Percentiles rank a stretch among this genome's conserved stretches.
phyloP scores from a whole-genome alignment of 2,888 invertebrate species.

The Leptopilina myrica region DNA sequence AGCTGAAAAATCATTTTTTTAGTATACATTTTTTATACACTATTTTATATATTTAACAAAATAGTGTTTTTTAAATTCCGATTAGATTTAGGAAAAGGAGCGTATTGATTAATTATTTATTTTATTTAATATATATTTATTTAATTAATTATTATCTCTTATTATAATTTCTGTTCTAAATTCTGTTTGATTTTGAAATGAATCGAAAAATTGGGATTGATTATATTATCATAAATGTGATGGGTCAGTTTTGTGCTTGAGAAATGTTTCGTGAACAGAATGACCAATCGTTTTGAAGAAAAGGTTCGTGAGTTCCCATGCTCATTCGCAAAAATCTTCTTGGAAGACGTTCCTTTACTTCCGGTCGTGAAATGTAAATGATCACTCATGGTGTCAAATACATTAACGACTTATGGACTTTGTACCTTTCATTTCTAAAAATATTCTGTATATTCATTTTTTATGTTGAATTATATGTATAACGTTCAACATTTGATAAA shows the following conservation, averaged over 20 bases:
- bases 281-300: background rate
- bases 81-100: too few relatives aligned
- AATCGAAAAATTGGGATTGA: background rate
- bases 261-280: background rate
- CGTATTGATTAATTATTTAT: too few relatives aligned
- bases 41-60: too few relatives aligned
- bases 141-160: too few relatives aligned
- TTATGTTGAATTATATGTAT: background rate
- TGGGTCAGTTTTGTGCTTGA: background rate
- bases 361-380: constrained; percentile 5
- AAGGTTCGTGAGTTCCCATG: background rate
- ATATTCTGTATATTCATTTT: background rate
- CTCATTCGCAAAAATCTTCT: background rate
- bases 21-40: too few relatives aligned
- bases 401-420: background rate
- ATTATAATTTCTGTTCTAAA: too few relatives aligned
- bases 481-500: background rate
- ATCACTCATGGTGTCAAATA: background rate
- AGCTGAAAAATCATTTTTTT: too few relatives aligned
- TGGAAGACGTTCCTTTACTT: constrained; percentile 8
- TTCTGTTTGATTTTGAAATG: too few relatives aligned
- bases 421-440: background rate
- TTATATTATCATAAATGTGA: background rate
- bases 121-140: too few relatives aligned
- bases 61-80: too few relatives aligned